Percentiles rank a stretch among this genome's conserved stretches.
Evolutionary conservation across 2,797 vertebrate species (phyloP).

Genomic region (Aulostomus chinensis): DNA sequence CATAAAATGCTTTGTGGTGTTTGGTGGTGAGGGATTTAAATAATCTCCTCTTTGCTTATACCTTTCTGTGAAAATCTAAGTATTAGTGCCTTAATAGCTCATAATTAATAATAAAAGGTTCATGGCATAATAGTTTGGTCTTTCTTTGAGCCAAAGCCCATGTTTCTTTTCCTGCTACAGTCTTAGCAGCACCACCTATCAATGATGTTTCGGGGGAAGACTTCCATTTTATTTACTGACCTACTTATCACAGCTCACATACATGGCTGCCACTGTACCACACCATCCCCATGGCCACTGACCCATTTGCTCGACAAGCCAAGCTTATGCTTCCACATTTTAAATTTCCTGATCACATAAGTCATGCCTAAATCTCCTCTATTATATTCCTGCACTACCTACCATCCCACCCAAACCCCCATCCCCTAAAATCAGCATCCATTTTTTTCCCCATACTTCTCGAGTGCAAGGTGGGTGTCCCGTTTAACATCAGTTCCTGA

Average conservation of each 20-base stretch:
- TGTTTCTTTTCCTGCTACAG: too few species aligned
- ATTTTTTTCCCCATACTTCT: slow-evolving; percentile 18
- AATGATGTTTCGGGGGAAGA: too few species aligned
- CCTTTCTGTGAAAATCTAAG: too few species aligned
- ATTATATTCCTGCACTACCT: slow-evolving; percentile 22
- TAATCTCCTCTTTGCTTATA: too few species aligned
- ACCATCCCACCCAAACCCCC: slow-evolving; percentile 3
- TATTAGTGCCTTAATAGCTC: too few species aligned
- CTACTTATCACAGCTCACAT: slow-evolving; percentile 60
- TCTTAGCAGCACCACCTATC: too few species aligned
- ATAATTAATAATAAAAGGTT: too few species aligned
- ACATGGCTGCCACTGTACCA: slow-evolving; percentile 29
- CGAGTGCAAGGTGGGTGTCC: slow-evolving; percentile 34
- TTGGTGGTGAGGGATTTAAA: too few species aligned
- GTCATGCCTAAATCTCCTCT: slow-evolving; percentile 42
- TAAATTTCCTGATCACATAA: slow-evolving; percentile 50
- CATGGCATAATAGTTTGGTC: too few species aligned
- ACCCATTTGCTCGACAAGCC: slow-evolving; percentile 63
- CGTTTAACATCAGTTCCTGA: slow-evolving; percentile 19
- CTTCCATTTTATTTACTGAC: slow-evolving; percentile 55
- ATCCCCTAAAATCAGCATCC: too few species aligned
- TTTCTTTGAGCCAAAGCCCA: too few species aligned
- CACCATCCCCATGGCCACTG: slow-evolving; percentile 52
- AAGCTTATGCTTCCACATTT: slow-evolving; percentile 29
- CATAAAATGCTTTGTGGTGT: too few species aligned